Evolutionary conservation across 2,888 invertebrate genomes (phyloP).

Genomic region (Protonemura montana): DNA sequence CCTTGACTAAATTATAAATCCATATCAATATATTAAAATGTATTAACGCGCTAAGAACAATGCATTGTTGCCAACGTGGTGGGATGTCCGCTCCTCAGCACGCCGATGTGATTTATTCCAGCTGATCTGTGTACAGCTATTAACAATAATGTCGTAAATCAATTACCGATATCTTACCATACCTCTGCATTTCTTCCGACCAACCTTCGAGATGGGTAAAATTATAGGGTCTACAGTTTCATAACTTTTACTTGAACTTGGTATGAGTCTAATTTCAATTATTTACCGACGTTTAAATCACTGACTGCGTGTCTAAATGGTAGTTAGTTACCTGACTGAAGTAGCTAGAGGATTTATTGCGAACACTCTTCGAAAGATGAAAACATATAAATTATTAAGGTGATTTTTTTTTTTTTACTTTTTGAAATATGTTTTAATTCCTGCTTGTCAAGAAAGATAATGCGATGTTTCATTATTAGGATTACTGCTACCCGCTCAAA

Average conservation of each 20-base stretch:
- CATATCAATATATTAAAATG: not conserved
- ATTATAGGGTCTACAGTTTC: not conserved
- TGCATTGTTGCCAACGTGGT: not conserved
- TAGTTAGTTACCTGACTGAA: not conserved
- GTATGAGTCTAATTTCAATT: not conserved
- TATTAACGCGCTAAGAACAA: not conserved
- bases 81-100: not conserved
- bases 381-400: not conserved
- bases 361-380: not conserved
- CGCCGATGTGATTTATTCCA: not conserved
- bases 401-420: not conserved
- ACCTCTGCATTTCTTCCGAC: not conserved
- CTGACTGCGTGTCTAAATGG: not conserved
- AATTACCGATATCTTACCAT: not conserved
- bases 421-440: not conserved
- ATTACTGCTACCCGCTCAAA: too few species aligned
- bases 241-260: constrained; percentile 12
- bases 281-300: not conserved
- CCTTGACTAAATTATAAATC: constrained; percentile 7
- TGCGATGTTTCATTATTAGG: not conserved
- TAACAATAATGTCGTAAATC: constrained; percentile 12
- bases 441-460: not conserved
- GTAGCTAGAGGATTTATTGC: not conserved
- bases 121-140: constrained; percentile 1
- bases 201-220: not conserved